A percentile compares a stretch with the other conserved stretches of the same genome.
Evolutionary conservation across 2,888 invertebrate genomes (phyloP).

Genomic region (Lathronympha strigana): DNA sequence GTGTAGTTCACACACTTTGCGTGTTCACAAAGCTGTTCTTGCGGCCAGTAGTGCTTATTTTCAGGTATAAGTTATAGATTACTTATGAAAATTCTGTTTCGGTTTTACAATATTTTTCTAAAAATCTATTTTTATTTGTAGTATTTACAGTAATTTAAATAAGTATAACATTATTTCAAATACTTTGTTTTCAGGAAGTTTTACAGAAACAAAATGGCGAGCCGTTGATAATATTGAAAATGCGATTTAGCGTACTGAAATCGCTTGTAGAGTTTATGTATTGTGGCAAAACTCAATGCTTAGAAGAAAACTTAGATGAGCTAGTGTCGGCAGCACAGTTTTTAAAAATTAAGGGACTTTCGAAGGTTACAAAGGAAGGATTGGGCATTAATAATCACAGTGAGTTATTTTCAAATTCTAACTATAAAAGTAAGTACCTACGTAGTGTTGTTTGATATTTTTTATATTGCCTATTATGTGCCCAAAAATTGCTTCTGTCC

Average conservation of each 20-base stretch:
- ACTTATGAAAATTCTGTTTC: too few relatives aligned
- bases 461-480: too few relatives aligned
- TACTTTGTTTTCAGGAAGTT: constrained; percentile 73
- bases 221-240: constrained; percentile 86
- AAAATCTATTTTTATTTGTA: too few relatives aligned
- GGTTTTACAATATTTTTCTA: too few relatives aligned
- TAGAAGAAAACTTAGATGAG: constrained; percentile 87
- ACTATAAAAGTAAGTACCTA: too few relatives aligned
- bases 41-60: constrained; percentile 90
- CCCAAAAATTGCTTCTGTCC: too few relatives aligned
- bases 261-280: constrained; percentile 91
- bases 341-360: constrained; percentile 86
- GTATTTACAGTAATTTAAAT: not conserved
- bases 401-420: constrained; percentile 52
- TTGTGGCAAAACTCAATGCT: constrained; percentile 88
- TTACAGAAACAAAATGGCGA: constrained; percentile 84
- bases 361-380: constrained; percentile 83
- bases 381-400: constrained; percentile 74
- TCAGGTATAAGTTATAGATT: constrained; percentile 87
- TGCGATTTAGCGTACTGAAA: constrained; percentile 88
- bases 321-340: constrained; percentile 88
- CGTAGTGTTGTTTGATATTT: too few relatives aligned
- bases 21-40: constrained; percentile 89
- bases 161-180: not conserved
- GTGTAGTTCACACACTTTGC: constrained; percentile 89